Conservation (phyloP, 1,140 invertebrate species). For the Zaprionus capensis region DNA sequence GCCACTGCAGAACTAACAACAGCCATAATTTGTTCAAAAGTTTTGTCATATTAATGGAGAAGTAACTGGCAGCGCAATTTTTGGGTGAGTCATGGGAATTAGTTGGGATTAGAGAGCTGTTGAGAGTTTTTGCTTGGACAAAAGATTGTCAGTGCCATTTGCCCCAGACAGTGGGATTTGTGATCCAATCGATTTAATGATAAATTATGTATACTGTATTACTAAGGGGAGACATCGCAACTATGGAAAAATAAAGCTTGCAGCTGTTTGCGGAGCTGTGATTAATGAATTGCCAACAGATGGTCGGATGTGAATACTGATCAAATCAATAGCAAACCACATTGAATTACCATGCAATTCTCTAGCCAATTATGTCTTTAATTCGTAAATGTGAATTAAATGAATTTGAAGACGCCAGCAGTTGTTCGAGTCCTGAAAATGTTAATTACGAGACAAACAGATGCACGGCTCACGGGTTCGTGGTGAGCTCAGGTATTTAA, state of each 20-base stretch:
- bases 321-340: conserved; percentile 45
- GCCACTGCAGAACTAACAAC: conserved; percentile 49
- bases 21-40: conserved; percentile 76
- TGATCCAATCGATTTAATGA: conserved; percentile 71
- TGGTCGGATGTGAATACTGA: neutral
- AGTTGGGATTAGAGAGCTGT: conserved; percentile 69
- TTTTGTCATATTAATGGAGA: conserved; percentile 79
- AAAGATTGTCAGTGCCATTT: conserved; percentile 20
- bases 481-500: conserved; percentile 14
- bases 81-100: conserved; percentile 70
- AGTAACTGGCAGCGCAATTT: conserved; percentile 64
- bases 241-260: conserved; percentile 15
- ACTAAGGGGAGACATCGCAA: neutral
- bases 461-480: conserved; percentile 6
- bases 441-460: conserved; percentile 10
- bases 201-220: conserved; percentile 72
- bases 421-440: neutral
- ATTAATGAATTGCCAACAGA: conserved; percentile 60
- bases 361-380: neutral
- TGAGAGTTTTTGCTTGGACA: conserved; percentile 23
- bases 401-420: neutral
- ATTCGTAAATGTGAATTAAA: neutral
- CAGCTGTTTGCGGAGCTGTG: conserved; percentile 56
- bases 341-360: conserved; percentile 11
- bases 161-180: conserved; percentile 36